These are phyloP conservation scores for Holothuria leucospilota DNA, from an alignment of 53 echinoderm and acorn worm genomes.

Conservation along the genomic window DNA sequence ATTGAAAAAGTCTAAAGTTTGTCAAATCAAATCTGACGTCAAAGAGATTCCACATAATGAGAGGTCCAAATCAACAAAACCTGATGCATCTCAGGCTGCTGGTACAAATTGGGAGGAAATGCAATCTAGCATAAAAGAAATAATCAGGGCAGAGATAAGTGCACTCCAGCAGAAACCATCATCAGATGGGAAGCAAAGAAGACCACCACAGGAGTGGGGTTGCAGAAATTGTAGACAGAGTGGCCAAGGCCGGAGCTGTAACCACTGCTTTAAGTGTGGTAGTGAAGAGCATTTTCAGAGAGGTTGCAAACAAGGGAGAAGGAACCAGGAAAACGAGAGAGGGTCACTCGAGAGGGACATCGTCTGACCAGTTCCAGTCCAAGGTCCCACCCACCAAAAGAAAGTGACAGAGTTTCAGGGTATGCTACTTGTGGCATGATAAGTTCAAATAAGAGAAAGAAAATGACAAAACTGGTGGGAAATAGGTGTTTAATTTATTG, in stretches of 20 bases:
- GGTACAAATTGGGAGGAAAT: slow-evolving; percentile 5
- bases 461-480: slow-evolving; percentile 53
- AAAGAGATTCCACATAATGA: no score
- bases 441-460: slow-evolving; percentile 48
- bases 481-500: slow-evolving; percentile 61
- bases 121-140: slow-evolving; percentile 18
- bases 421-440: slow-evolving; percentile 18
- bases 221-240: slow-evolving; percentile 18
- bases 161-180: neutral
- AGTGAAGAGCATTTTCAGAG: slow-evolving; percentile 53
- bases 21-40: neutral
- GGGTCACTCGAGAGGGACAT: slow-evolving; percentile 57
- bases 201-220: slow-evolving; percentile 24
- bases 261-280: slow-evolving; percentile 59
- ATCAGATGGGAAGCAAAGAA: no score
- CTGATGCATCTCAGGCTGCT: neutral
- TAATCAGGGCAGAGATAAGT: slow-evolving; percentile 23
- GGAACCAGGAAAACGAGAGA: slow-evolving; percentile 61
- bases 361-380: slow-evolving; percentile 34
- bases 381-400: slow-evolving; percentile 32
- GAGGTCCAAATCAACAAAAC: no score
- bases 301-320: slow-evolving; percentile 58
- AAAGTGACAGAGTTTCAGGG: neutral
- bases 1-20: neutral
- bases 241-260: slow-evolving; percentile 17